A percentile compares a stretch with the other conserved stretches of the same genome.
Evolutionary conservation across 1,140 invertebrate genomes (phyloP).

Genomic region (Caerostris darwini): DNA sequence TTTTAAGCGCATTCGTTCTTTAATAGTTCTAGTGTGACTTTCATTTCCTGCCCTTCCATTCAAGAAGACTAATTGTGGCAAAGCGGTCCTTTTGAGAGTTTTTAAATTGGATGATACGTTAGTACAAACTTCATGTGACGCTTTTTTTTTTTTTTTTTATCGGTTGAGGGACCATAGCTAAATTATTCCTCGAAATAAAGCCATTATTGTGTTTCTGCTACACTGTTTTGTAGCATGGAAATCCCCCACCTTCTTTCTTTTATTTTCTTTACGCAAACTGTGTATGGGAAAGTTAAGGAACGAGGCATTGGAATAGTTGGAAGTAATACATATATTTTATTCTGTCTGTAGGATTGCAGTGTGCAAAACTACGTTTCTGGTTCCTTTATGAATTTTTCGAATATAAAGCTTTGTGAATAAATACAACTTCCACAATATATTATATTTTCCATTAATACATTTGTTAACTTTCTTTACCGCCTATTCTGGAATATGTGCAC

Average conservation of each 20-base stretch:
- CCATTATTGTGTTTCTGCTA: conserved; percentile 1
- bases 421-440: too few species aligned
- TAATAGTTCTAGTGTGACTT: neutral
- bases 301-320: neutral
- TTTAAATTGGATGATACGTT: neutral
- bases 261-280: too few species aligned
- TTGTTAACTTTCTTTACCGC: too few species aligned
- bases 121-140: conserved; percentile 10
- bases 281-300: neutral
- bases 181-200: conserved; percentile 15
- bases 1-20: too few species aligned
- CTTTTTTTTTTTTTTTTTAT: neutral
- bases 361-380: neutral
- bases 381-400: neutral
- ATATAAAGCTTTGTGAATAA: too few species aligned
- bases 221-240: neutral
- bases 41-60: neutral
- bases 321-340: neutral
- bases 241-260: too few species aligned
- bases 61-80: conserved; percentile 31
- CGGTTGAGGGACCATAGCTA: neutral
- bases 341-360: neutral
- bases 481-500: too few species aligned
- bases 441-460: too few species aligned
- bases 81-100: conserved; percentile 43